These are phyloP conservation scores for Amblyopsis rosae DNA, from an alignment of 2,113 vertebrate species.

Conservation along the genomic window DNA sequence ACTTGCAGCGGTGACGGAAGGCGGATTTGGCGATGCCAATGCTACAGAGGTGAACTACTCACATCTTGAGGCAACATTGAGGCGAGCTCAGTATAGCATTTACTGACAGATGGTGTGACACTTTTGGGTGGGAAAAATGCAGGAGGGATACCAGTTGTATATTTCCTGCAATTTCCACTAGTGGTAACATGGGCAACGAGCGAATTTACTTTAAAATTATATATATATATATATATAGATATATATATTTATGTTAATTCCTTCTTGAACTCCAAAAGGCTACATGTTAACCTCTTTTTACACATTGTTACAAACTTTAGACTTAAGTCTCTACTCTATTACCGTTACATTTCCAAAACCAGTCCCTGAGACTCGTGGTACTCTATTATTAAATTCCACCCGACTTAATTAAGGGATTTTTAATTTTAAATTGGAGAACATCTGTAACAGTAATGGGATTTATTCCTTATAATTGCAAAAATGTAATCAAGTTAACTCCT, in stretches of 20 bases:
- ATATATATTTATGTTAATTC: not conserved
- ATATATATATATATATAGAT: too few relatives aligned
- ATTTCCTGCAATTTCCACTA: too few relatives aligned
- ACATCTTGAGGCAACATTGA: too few relatives aligned
- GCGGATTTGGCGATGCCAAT: too few relatives aligned
- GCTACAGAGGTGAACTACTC: too few relatives aligned
- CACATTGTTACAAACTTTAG: not conserved
- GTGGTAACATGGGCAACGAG: too few relatives aligned
- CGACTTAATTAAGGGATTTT: conserved; percentile 60
- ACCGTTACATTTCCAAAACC: not conserved
- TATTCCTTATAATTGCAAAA: conserved; percentile 62
- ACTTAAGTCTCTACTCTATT: not conserved
- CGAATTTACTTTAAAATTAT: too few relatives aligned
- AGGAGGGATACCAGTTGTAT: too few relatives aligned
- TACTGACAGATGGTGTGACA: too few relatives aligned
- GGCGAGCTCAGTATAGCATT: too few relatives aligned
- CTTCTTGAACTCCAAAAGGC: not conserved
- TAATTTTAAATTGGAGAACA: conserved; percentile 48
- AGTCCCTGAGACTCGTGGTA: not conserved
- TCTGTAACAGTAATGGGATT: conserved; percentile 61
- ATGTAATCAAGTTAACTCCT: conserved; percentile 64
- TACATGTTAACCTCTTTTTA: not conserved
- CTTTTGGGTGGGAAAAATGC: too few relatives aligned
- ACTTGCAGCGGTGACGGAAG: too few relatives aligned
- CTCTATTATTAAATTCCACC: conserved; percentile 52